Percentiles rank a stretch among this genome's conserved stretches.
phyloP scores from a whole-genome alignment of 2,797 vertebrate genomes.

The Gephyroberyx darwinii region DNA sequence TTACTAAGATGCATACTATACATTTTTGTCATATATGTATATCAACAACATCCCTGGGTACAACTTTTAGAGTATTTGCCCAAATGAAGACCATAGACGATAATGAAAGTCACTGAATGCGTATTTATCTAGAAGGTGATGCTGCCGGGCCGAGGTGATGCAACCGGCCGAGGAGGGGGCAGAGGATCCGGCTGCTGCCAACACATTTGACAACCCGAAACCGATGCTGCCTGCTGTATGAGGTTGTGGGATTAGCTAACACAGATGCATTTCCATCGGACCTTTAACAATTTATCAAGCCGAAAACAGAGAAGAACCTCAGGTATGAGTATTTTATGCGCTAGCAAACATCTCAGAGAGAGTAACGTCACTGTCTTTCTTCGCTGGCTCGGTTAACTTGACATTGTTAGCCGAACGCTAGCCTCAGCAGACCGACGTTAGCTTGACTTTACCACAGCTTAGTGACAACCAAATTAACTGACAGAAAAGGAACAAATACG shows the following conservation, averaged over 20 bases:
- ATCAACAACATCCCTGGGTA: too few relatives aligned
- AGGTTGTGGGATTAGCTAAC: slow-evolving; percentile 17
- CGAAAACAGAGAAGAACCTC: slow-evolving; percentile 22
- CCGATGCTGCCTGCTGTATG: slow-evolving; percentile 55
- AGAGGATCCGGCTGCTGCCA: slow-evolving; percentile 63
- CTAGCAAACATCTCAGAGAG: not conserved
- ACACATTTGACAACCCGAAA: slow-evolving; percentile 54
- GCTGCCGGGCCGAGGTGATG: slow-evolving; percentile 68
- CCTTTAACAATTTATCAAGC: not conserved
- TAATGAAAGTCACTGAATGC: too few relatives aligned
- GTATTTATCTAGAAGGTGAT: slow-evolving; percentile 40
- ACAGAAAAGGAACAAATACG: not conserved
- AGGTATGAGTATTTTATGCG: slow-evolving; percentile 53
- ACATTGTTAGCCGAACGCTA: slow-evolving; percentile 55
- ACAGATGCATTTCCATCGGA: slow-evolving; percentile 43
- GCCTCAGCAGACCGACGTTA: slow-evolving; percentile 56
- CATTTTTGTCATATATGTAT: too few relatives aligned
- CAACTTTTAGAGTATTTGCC: too few relatives aligned
- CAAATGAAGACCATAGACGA: too few relatives aligned
- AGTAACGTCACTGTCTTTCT: slow-evolving; percentile 34
- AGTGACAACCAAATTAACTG: slow-evolving; percentile 31
- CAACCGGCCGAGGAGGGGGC: slow-evolving; percentile 69
- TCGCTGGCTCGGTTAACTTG: slow-evolving; percentile 66
- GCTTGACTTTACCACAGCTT: slow-evolving; percentile 12
- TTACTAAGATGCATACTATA: too few relatives aligned